Evolutionary conservation across 30 jellyfish, hydroid and myxozoan genomes (phyloP), one percentile per base, ranked within the genome.

Genomic region (Catostylus mosaicus): DNA sequence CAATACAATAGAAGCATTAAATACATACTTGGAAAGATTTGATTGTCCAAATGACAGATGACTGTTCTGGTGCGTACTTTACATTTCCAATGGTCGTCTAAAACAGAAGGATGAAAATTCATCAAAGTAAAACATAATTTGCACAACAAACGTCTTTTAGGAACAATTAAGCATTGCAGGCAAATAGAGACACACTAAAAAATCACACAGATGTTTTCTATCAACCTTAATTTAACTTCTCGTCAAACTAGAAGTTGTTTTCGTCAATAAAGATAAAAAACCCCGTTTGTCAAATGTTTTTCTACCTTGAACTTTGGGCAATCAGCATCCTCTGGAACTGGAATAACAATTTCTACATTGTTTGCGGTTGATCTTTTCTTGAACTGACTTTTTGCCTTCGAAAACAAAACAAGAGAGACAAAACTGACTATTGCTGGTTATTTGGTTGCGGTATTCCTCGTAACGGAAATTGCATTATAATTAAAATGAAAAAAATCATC

Each of bases 301-400:
- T 43, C 10, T 72, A 94, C 99, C 95, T 89, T 95, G 51, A 95
- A 95, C 68, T 95, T 95, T 20, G 99, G 99, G 18, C 97, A 89
- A 69, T 84, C 97, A 1, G 97, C 99, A 81, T 95, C 99, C 35
- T 77, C 93, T 9, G 99, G 97, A 5, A 95, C 99, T 45, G 99
- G 99, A 51, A 95, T 89, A 56, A 85, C 89, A 23, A 95, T 86
- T 64, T 95, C 97, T 57, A 95, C 99, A 80, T 95, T 95, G 84
- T 89, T 89, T 1, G 99, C 99, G 3, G 99, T 95, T 24, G 97
- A 89, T 20, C 97, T 88, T 33, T 95, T 89, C 87, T 95, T 95
- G 92, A 89, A 95, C 85, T 89, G 97, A 80, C 99, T 95, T 54
- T 95, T 95, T 30, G 97, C 99, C 97, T 94, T 67, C 6, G 33